phyloP scores from a whole-genome alignment of 2,888 invertebrate species.

The Papilio gigon region DNA sequence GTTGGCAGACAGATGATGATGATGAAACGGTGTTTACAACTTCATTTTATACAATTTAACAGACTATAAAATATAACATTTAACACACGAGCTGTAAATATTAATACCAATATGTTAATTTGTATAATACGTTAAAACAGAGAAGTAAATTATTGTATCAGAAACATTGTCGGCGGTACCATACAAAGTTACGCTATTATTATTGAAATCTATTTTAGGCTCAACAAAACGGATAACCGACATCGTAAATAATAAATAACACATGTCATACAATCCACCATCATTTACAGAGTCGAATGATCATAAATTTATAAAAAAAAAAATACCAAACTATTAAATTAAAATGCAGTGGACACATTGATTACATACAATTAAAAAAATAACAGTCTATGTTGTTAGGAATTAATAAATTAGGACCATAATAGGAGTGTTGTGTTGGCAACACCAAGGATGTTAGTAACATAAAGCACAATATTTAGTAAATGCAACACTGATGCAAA shows the following conservation, averaged over 20 bases:
- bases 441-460: too few species aligned
- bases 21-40: too few species aligned
- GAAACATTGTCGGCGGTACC: background rate
- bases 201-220: constrained; percentile 7
- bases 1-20: too few species aligned
- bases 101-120: background rate
- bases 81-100: too few species aligned
- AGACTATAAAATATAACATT: too few species aligned
- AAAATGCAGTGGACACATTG: background rate
- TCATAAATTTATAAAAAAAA: background rate
- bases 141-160: background rate
- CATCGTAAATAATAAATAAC: constrained; percentile 8
- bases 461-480: too few species aligned
- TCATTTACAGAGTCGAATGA: constrained; percentile 4
- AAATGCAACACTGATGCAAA: too few species aligned
- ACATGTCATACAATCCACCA: constrained; percentile 1
- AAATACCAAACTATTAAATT: background rate
- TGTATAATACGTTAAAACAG: background rate
- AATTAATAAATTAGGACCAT: too few species aligned
- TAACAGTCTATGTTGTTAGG: too few species aligned
- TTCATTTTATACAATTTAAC: too few species aligned
- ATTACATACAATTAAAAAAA: background rate
- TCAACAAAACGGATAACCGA: background rate
- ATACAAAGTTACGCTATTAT: background rate
- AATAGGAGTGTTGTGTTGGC: too few species aligned